Evolutionary conservation across 2,888 invertebrate species (phyloP), one percentile per base, ranked within the genome.

Genomic region (Nemapogon koenigi): DNA sequence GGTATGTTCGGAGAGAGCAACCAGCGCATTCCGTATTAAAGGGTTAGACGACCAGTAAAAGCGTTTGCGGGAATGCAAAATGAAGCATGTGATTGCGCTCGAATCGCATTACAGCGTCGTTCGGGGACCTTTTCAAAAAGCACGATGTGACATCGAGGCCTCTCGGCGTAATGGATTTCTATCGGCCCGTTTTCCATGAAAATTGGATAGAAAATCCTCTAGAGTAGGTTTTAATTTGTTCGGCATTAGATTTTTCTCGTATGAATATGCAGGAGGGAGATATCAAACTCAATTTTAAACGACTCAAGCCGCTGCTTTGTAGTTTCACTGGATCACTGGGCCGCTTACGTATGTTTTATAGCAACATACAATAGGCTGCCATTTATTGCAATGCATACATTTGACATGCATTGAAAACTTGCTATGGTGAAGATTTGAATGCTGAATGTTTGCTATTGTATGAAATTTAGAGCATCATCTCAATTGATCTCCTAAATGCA

Each of bases 51-150:
- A 55, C 29, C 36, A 27, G 28, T 28, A 37, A 27, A 26, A 26
- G 37, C 63, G 62, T 69, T 66, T 62, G 62, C 59, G 59, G 58
- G 61, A 62, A 69, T 68, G 68, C 65, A 69, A 72, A 72, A 72
- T 71, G 70, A 70, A 71, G 62, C 71, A 70, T 69, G 63, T 70
- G 70, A 72, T 73, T 70, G 70, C 67, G 60, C 43, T 51, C 57
- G 62, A 65, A 73, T 70, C 64, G 59, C 57, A 64, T 72, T 71
- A 72, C 52, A 49, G 55, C 50, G 50, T n/a, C 19, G 19, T n/a
- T 19, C 33, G 19, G 33, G 19, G 33, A 33, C 19, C 42, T 48
- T 50, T 48, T 42, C 49, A 45, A 50, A 47, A 47, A 52, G 51
- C 57, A 33, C 53, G 49, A 56, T 54, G 25, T 33, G 60, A 54